Conservation (phyloP, 2,888 invertebrate genomes). For the Arge pagana region DNA sequence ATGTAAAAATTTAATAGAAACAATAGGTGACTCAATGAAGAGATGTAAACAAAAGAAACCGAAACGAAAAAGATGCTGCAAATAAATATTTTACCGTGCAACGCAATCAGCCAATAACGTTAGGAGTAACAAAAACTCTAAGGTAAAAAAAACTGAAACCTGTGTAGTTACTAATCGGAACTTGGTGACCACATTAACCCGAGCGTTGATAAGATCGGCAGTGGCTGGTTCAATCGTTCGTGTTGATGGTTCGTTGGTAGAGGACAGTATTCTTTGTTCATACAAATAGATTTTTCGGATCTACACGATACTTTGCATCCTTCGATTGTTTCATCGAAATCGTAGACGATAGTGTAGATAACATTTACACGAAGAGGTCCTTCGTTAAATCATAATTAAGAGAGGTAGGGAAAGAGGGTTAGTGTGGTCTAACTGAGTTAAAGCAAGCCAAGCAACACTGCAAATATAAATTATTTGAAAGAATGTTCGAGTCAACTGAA, state of each 20-base stretch:
- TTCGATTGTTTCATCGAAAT: slow-evolving; percentile 7
- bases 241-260: no score
- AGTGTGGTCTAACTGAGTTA: slow-evolving; percentile 54
- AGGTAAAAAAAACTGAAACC: slow-evolving; percentile 33
- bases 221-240: neutral
- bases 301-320: neutral
- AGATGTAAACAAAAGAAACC: slow-evolving; percentile 20
- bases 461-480: slow-evolving; percentile 36
- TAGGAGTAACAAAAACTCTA: slow-evolving; percentile 28
- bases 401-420: slow-evolving; percentile 54
- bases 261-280: slow-evolving; percentile 1
- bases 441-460: slow-evolving; percentile 53
- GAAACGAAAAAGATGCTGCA: slow-evolving; percentile 35
- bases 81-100: slow-evolving; percentile 36
- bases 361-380: slow-evolving; percentile 38
- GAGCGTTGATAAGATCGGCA: slow-evolving; percentile 34
- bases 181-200: slow-evolving; percentile 58
- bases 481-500: slow-evolving; percentile 24
- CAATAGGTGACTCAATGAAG: slow-evolving; percentile 10
- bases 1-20: slow-evolving; percentile 2
- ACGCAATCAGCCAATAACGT: slow-evolving; percentile 37
- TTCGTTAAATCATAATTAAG: slow-evolving; percentile 47
- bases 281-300: slow-evolving; percentile 1
- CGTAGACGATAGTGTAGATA: slow-evolving; percentile 16
- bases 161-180: slow-evolving; percentile 51